Evolutionary conservation across 2,797 vertebrate species (phyloP), one percentile per base, ranked within the genome.

Genomic region (Rhinogobio ventralis): DNA sequence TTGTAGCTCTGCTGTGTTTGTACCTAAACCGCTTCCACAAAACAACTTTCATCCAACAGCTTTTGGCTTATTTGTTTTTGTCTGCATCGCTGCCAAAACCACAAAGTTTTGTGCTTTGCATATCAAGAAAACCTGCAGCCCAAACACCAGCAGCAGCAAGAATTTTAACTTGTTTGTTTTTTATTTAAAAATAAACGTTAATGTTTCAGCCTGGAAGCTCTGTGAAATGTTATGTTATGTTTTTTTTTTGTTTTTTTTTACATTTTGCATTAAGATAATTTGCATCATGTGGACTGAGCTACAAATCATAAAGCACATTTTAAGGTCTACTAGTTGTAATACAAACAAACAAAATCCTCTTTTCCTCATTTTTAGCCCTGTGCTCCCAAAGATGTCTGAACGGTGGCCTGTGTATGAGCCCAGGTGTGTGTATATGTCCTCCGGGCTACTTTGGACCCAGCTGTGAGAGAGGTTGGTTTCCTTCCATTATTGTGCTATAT

Each of bases 341-440:
- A 51, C 49, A 17, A 51, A 62, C 60, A 28, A 30, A 30, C 57
- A 62, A 60, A 60, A n/a, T 69, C 2, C 17, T 64, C 80, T 67
- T 79, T 49, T 8, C 85, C 67, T 33, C 30, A 51, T 57, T 81
- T 66, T 60, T 85, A 97, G 96, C 96, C 0, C 94, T 97, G 15
- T 97, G 96, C 86, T 90, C 89, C 30, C 95, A 95, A 46, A 93
- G 92, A 79, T 97, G 97, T 89, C 93, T 96, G 92, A 97, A 97
- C 0, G 96, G 96, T 0, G 96, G 97, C 8, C 93, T 97, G 83
- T 97, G 97, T 84, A 95, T 97, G 82, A 97, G 95, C 45, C 96
- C 96, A 0, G 96, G 96, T 10, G 92, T 97, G 89, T 97, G 97
- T 90, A 95, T 97, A 90, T 97, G 97, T 85, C 96, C 97, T 25